These are phyloP conservation scores for Parasteatoda lunata DNA, from an alignment of 2,888 invertebrate species.

Conservation along the genomic window DNA sequence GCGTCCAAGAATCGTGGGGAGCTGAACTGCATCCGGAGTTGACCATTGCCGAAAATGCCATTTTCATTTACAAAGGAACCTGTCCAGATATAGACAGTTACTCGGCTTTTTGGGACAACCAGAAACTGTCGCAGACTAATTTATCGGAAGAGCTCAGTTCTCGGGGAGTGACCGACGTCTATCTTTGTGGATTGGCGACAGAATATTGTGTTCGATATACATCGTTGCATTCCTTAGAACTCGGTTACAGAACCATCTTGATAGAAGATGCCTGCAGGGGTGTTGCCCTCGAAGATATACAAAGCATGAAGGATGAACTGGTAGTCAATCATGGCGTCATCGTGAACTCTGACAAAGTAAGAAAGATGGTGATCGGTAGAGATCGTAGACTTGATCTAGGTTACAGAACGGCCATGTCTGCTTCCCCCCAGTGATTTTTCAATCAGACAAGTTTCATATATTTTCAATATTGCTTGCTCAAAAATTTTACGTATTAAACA, in stretches of 20 bases:
- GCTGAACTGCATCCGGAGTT: conserved; percentile 92
- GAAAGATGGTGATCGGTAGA: conserved; percentile 86
- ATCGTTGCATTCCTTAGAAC: conserved; percentile 78
- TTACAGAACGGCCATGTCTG: conserved; percentile 59
- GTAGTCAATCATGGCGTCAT: conserved; percentile 86
- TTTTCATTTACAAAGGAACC: conserved; percentile 92
- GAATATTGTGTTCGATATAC: conserved; percentile 89
- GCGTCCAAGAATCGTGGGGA: conserved; percentile 96
- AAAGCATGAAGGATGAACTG: conserved; percentile 85
- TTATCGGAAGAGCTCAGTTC: conserved; percentile 86
- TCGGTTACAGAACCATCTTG: conserved; percentile 90
- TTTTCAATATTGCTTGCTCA: too few species aligned
- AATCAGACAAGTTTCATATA: too few species aligned
- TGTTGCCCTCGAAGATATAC: conserved; percentile 88
- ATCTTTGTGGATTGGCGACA: conserved; percentile 94
- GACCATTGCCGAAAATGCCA: conserved; percentile 81
- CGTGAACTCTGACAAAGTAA: conserved; percentile 83
- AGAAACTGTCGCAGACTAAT: conserved; percentile 89
- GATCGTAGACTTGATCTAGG: conserved; percentile 91
- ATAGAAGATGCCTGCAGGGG: conserved; percentile 94
- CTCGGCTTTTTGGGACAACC: conserved; percentile 99
- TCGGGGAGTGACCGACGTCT: conserved; percentile 90
- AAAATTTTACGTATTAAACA: too few species aligned
- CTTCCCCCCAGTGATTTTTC: too few species aligned
- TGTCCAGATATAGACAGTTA: conserved; percentile 97